Evolutionary conservation across 2,888 invertebrate species (phyloP).

Genomic region (Pharmacophagus antenor): DNA sequence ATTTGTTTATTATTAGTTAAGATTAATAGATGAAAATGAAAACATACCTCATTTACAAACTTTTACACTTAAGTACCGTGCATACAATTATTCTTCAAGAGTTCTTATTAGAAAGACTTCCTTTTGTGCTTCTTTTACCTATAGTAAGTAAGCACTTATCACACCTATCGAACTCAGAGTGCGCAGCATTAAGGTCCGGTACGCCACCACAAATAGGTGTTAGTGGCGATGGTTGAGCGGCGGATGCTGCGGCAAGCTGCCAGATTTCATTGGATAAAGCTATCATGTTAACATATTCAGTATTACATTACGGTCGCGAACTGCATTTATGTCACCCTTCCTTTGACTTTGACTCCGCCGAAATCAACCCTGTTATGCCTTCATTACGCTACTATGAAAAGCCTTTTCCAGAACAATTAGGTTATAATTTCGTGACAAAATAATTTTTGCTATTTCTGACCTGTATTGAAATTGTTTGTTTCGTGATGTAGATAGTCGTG

Average conservation of each 20-base stretch:
- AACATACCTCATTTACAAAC: no score
- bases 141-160: slow-evolving; percentile 1
- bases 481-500: no score
- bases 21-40: no score
- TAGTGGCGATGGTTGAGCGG: slow-evolving; percentile 56
- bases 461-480: no score
- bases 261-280: slow-evolving; percentile 45
- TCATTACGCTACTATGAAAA: not conserved
- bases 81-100: not conserved
- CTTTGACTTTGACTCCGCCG: not conserved
- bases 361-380: not conserved
- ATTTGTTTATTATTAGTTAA: no score
- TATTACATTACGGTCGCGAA: slow-evolving; percentile 62
- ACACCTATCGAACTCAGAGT: slow-evolving; percentile 44
- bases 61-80: not conserved
- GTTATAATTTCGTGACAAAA: no score
- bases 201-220: slow-evolving; percentile 68
- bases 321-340: slow-evolving; percentile 34
- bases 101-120: not conserved
- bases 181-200: slow-evolving; percentile 57
- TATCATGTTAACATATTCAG: slow-evolving; percentile 67
- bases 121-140: not conserved
- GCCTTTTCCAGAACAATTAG: no score
- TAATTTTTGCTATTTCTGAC: no score
- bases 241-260: slow-evolving; percentile 59